These are phyloP conservation scores for Lycorma delicatula DNA, from an alignment of 1,140 invertebrate species.

Conservation along the genomic window DNA sequence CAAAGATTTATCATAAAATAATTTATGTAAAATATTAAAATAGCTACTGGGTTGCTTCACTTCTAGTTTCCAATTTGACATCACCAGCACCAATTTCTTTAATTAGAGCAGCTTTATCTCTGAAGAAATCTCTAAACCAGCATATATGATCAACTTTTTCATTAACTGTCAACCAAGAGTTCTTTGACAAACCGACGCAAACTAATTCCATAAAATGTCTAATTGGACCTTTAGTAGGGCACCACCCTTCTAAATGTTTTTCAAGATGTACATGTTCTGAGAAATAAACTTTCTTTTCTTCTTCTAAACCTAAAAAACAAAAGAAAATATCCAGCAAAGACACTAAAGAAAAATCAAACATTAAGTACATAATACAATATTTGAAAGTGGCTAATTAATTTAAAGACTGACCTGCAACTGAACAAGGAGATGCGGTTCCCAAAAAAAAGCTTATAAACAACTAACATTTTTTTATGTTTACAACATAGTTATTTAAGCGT, in stretches of 20 bases:
- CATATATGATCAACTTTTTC: conserved; percentile 73
- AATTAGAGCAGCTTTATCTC: conserved; percentile 65
- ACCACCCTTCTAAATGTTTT: conserved; percentile 72
- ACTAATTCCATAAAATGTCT: conserved; percentile 97
- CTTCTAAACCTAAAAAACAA: conserved; percentile 55
- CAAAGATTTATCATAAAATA: too few relatives aligned
- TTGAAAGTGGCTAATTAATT: too few relatives aligned
- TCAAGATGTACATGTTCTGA: conserved; percentile 92
- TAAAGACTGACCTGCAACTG: too few relatives aligned
- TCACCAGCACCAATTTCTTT: conserved; percentile 47
- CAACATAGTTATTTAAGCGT: too few relatives aligned
- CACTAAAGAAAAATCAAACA: too few relatives aligned
- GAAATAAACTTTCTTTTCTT: conserved; percentile 73
- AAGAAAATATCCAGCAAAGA: not conserved
- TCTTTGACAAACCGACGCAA: conserved; percentile 87
- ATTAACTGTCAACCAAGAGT: conserved; percentile 77
- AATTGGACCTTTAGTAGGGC: conserved; percentile 80
- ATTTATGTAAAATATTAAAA: too few relatives aligned
- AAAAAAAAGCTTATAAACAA: too few relatives aligned
- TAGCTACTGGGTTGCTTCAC: too few relatives aligned
- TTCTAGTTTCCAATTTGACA: too few relatives aligned
- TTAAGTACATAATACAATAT: too few relatives aligned
- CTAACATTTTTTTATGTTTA: too few relatives aligned
- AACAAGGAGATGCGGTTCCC: too few relatives aligned
- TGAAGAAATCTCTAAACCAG: conserved; percentile 91